Conservation (phyloP, 2,888 invertebrate genomes). For the Zele albiditarsus region DNA sequence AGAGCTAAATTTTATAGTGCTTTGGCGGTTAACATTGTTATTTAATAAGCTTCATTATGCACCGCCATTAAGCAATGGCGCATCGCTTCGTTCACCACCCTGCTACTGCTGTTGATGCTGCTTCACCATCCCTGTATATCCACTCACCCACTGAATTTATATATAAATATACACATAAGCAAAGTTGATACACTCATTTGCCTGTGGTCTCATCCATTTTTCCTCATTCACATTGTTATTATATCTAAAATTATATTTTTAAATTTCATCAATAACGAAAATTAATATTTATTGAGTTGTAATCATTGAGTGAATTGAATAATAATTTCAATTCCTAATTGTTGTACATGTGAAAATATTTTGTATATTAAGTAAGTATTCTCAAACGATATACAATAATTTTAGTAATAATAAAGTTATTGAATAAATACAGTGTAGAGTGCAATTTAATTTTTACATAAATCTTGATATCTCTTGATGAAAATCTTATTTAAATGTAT, state of each 20-base stretch:
- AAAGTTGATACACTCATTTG: constrained; percentile 24
- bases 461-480: no score
- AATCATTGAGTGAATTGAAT: not conserved
- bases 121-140: not conserved
- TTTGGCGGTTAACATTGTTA: constrained; percentile 50
- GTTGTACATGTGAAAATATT: no score
- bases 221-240: not conserved
- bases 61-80: constrained; percentile 43
- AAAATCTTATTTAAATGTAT: no score
- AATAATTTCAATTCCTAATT: not conserved
- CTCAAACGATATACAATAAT: no score
- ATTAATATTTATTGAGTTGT: not conserved
- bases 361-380: no score
- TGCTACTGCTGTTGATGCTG: not conserved
- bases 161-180: not conserved
- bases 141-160: not conserved
- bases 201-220: not conserved
- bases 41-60: constrained; percentile 52
- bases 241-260: not conserved
- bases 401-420: no score
- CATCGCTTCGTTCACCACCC: not conserved
- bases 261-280: not conserved
- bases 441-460: no score
- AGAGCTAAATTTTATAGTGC: constrained; percentile 46
- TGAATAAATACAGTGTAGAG: no score